phyloP scores from a whole-genome alignment of 1,140 invertebrate genomes.

The Sycophila sp. region DNA sequence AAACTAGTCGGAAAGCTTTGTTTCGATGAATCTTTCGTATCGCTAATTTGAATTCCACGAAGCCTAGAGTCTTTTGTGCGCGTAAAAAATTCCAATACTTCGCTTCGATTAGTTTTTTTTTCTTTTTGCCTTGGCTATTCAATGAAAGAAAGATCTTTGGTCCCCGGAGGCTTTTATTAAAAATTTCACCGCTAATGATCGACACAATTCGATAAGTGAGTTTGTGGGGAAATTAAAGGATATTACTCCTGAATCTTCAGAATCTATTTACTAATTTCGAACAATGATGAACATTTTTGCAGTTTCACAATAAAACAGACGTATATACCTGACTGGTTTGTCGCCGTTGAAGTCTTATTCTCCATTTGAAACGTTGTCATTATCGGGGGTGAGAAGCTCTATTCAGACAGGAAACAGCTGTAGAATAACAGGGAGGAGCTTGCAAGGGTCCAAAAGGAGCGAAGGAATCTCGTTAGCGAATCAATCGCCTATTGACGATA shows the following conservation, averaged over 20 bases:
- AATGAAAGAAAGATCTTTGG: no score
- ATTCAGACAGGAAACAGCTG: neutral
- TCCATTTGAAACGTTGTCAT: no score
- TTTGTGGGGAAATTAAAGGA: no score
- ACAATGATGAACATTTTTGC: no score
- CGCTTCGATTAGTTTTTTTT: neutral
- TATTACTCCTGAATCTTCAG: no score
- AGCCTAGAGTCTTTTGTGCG: neutral
- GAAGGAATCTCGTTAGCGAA: neutral
- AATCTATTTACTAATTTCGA: no score
- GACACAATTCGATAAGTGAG: neutral
- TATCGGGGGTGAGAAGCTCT: no score
- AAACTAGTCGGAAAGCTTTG: neutral
- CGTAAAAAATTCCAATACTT: constrained; percentile 3
- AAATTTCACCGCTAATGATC: constrained; percentile 11
- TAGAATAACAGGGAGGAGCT: neutral
- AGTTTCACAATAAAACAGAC: no score
- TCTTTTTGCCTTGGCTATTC: no score
- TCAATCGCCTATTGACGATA: neutral
- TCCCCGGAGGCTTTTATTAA: neutral
- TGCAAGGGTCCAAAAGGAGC: neutral
- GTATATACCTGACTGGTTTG: no score
- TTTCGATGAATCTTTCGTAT: constrained; percentile 3
- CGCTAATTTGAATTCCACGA: constrained; percentile 13
- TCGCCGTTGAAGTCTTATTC: no score